Base-by-base conservation (phyloP, 1,140 invertebrate genomes). In the Dolichoris vasculosae region DNA sequence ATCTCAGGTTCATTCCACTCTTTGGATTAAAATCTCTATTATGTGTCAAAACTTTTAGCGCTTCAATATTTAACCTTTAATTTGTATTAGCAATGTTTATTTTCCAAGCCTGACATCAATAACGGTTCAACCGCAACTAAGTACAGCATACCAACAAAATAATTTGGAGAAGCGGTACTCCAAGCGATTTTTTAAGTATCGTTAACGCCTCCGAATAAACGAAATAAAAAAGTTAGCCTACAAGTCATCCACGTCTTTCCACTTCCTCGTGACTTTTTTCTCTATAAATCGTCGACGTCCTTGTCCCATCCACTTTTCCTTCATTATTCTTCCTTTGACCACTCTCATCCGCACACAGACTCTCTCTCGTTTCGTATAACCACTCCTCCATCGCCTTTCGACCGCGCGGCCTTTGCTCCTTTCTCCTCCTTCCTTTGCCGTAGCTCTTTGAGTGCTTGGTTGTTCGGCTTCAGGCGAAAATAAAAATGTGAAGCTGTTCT, bases 381-480 rank as follows among this genome's bases (percentile, higher is more conserved):
- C 48, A 48, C 32, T 40, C 69, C 81, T 82, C 46, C 48, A 48
- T 63, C 82, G 69, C 76, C 88, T 48, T 67, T 82, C 71, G 26
- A 64, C 76, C 79, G 75, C 40, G 67, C 17, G 59, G 73, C n/a
- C 80, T 82, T 71, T 55, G 80, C 79, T 82, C 67, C 46, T 82
- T 73, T 73, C 69, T 55, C 64, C 69, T 67, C 73, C 38, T 43
- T 17, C 81, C 26, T 40, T 69, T 40, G 38, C 23, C 40, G 69
- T 73, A 77, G 38, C 23, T 63, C 86, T 46, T 51, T 82, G 82
- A 82, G 81, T 83, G 84, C 89, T 89, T 87, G 84, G 69, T 79
- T 59, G 86, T 88, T 90, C 87, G 48, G 88, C 89, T 87, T 86
- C 87, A 67, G 86, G 88, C 89, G 88, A 90, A 89, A 89, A 90